phyloP scores from a whole-genome alignment of 1,140 invertebrate genomes.

The Neodiprion pinetum region DNA sequence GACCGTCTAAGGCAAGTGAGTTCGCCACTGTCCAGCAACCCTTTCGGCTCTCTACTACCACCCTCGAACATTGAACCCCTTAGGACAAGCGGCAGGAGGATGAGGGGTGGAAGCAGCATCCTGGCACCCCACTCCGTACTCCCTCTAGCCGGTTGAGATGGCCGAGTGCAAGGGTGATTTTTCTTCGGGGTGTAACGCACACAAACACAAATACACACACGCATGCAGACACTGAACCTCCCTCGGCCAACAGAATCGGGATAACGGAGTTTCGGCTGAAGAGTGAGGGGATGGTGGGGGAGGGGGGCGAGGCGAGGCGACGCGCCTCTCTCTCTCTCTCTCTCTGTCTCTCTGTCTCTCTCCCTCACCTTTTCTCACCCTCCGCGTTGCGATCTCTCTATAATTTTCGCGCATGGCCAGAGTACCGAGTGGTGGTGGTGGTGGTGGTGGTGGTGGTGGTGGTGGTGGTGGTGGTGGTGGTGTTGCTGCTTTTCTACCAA shows the following conservation, averaged over 20 bases:
- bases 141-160: constrained; percentile 29
- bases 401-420: constrained; percentile 49
- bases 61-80: constrained; percentile 36
- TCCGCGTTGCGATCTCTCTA: constrained; percentile 36
- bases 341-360: constrained; percentile 32
- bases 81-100: constrained; percentile 35
- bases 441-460: too few species aligned
- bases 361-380: constrained; percentile 24
- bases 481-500: too few species aligned
- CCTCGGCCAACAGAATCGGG: too few species aligned
- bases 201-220: constrained; percentile 34
- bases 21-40: constrained; percentile 62
- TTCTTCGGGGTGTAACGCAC: constrained; percentile 46
- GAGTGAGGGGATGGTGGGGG: neutral
- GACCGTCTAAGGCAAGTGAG: constrained; percentile 55
- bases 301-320: neutral
- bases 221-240: too few species aligned
- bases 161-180: constrained; percentile 42
- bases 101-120: too few species aligned
- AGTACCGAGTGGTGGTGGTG: too few species aligned
- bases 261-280: too few species aligned
- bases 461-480: too few species aligned
- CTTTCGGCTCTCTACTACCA: constrained; percentile 40
- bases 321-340: neutral
- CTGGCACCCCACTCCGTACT: constrained; percentile 29